Conservation (phyloP, 2,888 invertebrate genomes). For the Netelia virgata region DNA sequence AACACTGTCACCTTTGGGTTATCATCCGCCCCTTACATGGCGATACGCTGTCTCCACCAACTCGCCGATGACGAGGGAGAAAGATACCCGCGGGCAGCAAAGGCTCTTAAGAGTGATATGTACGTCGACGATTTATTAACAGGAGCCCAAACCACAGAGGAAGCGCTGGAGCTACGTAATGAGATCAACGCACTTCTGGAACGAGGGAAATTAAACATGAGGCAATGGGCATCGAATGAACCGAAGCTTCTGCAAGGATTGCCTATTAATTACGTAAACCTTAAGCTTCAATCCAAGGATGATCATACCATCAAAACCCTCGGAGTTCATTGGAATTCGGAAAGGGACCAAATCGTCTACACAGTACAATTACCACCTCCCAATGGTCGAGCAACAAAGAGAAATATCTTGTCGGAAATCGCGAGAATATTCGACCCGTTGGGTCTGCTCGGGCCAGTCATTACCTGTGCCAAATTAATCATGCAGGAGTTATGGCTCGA, state of each 20-base stretch:
- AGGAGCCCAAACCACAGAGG: no score
- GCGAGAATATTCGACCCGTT: conserved; percentile 50
- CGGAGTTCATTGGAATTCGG: conserved; percentile 58
- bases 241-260: conserved; percentile 31
- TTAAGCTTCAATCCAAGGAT: conserved; percentile 27
- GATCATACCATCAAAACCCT: conserved; percentile 51
- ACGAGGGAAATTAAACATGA: no score
- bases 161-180: no score
- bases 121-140: no score
- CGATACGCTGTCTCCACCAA: no score
- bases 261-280: conserved; percentile 16
- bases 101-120: no score
- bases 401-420: conserved; percentile 53
- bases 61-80: no score
- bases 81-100: no score
- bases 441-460: conserved; percentile 52
- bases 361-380: conserved; percentile 32
- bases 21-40: conserved; percentile 39
- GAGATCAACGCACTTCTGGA: no score
- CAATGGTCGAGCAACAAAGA: conserved; percentile 39
- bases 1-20: conserved; percentile 56
- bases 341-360: conserved; percentile 54
- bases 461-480: conserved; percentile 45
- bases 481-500: conserved; percentile 47
- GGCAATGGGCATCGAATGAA: conserved; percentile 30